Base-by-base conservation (phyloP, 2,113 vertebrate species). In the Xenopus borealis region DNA sequence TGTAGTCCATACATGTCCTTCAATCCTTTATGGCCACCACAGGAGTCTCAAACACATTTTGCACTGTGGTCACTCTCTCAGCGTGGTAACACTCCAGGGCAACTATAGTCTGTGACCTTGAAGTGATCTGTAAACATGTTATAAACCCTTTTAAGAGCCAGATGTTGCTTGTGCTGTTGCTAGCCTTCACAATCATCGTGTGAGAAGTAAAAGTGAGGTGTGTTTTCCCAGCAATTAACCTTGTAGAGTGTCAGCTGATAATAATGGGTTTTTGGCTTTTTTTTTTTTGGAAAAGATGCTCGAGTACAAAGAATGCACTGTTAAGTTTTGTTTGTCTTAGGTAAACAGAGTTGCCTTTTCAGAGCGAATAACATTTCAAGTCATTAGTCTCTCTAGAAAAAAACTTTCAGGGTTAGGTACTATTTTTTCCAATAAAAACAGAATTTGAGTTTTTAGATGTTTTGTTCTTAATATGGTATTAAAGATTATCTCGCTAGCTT, bases 131-230 rank as follows among this genome's bases (percentile, higher is more conserved):
- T 67, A 66, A 75, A 75, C 57, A 75, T 19, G 20, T 61, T 53
- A 10, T 1, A 67, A 61, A 40, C 14, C 44, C 64, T 73, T 75
- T 65, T 44, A 53, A 58, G 62, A 46, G 11, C 64, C 72, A 75
- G 72, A 47, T 75, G 72, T n/a, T 74, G 64, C 44, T 57, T 73
- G 50, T 17, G 57, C 17, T 55, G 53, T 55, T 3, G 17, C 19
- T 40, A 17, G 16, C 33, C 17, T 70, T 45, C 11, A 18, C 63
- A 14, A 14, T 27, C 27, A 50, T 14, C 52, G 46, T 63, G 30
- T 47, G 64, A 19, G 66, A 75, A 61, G 64, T 67, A 67, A 75
- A 75, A 33, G 17, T 5, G 3, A 40, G n/a, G 18, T n/a, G 52
- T 20, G 30, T 50, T 52, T 66, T 67, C 55, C 9, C 23, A 67